Base-by-base conservation (phyloP, 2,888 invertebrate genomes). In the Diarsia dahlii region DNA sequence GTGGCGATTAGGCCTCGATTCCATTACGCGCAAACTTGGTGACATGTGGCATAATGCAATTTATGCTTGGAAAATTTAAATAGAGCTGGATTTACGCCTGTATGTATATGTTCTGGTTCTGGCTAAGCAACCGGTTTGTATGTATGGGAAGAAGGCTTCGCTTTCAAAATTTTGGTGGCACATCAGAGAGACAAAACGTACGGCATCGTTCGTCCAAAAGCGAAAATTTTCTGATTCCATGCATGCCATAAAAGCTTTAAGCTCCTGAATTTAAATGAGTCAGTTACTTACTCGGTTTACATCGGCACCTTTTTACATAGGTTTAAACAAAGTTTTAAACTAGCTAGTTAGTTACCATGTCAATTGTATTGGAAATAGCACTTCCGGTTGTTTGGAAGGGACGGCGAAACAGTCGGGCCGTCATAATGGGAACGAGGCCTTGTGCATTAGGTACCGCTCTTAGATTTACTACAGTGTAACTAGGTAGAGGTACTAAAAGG, bases 371-470 rank as follows among this genome's bases (percentile, higher is more conserved):
- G 67, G 63, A 63, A 84, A 62, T 68, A 63, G 45, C 23, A 68
- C 70, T 81, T 84, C 81, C 80, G 81, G 67, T 46, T 60, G n/a
- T 64, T 52, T 71, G 70, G 70, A 71, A 71, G 67, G 45, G 74
- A 67, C 66, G n/a, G 80, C 10, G 45, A 50, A 68, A 72, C 60
- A 56, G 71, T 71, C 39, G 18, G 34, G n/a, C 34, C 15, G 68
- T 65, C 64, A 72, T 78, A 79, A 62, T 73, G 60, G 60, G 60
- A 62, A 69, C 56, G 50, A 81, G 79, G 68, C 28, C 79, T 81
- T 65, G 58, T 64, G 45, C 45, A 46, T 50, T 34, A 81, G 34
- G n/a, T 82, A 67, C 18, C 60, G 48, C 52, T 67, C 66, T 64
- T 46, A 78, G 52, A 64, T 63, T 67, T 67, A 70, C 39, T 48